phyloP scores from a whole-genome alignment of 2,888 invertebrate species.

The Nephrotoma flavescens region DNA sequence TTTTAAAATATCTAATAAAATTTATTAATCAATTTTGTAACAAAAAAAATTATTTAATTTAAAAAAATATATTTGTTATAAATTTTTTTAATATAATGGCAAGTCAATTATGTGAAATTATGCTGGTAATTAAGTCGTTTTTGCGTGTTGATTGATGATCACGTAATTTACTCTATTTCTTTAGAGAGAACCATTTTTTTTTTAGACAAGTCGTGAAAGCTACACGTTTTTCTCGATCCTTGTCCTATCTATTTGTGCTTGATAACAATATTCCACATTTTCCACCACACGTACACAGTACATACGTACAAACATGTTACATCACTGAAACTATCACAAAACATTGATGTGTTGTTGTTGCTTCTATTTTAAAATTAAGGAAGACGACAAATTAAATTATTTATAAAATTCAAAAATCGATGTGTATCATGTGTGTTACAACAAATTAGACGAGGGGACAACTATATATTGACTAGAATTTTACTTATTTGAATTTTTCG shows the following conservation, averaged over 20 bases:
- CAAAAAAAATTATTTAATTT: background rate
- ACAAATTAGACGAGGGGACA: background rate
- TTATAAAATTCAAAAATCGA: background rate
- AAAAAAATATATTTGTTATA: background rate
- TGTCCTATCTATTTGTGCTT: background rate
- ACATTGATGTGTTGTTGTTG: background rate
- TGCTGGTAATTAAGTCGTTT: background rate
- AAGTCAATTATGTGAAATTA: background rate
- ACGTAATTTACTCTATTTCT: background rate
- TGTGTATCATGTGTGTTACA: background rate
- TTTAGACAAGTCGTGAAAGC: background rate
- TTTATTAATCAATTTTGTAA: background rate
- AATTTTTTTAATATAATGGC: background rate
- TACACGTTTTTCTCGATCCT: background rate
- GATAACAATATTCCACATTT: background rate
- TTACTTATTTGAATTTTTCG: background rate
- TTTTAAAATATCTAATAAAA: background rate
- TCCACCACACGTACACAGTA: background rate
- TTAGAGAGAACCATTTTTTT: background rate
- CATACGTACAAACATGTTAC: too few relatives aligned
- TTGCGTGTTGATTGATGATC: too few relatives aligned
- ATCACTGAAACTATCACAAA: background rate
- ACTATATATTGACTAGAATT: background rate
- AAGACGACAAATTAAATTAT: background rate
- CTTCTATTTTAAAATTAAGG: background rate